Conservation (phyloP, 2,797 vertebrate genomes). For the Malurus leucopterus region DNA sequence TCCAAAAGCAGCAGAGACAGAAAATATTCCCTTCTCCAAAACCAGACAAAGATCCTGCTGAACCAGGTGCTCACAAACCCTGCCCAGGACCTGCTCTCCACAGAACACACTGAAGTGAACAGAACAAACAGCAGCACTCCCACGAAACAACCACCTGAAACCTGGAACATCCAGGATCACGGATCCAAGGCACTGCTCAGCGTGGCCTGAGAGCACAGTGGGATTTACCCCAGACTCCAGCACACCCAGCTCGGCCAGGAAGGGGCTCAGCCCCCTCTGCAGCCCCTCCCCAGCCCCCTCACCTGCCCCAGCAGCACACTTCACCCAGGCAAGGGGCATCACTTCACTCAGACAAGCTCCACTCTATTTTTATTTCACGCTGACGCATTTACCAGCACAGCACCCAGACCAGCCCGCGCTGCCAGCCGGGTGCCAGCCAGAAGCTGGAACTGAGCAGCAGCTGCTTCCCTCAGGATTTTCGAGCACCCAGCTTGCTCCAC, state of each 20-base stretch:
- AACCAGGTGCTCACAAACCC: not conserved
- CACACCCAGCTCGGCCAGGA: not conserved
- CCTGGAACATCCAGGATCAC: not conserved
- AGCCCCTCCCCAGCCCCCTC: not conserved
- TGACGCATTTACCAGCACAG: not conserved
- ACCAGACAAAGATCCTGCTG: not conserved
- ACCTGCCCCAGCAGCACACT: not conserved
- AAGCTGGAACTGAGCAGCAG: not conserved
- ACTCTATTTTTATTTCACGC: not conserved
- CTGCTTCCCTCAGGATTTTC: not conserved
- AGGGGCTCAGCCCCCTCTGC: not conserved
- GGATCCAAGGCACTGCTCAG: not conserved
- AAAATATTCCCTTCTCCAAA: not conserved
- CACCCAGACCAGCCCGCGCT: not conserved
- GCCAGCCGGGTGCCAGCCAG: not conserved
- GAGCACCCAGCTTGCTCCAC: rapidly evolving
- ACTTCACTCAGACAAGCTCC: not conserved
- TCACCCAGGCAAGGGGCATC: not conserved
- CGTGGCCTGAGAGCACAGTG: not conserved
- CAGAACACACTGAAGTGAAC: not conserved
- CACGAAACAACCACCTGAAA: not conserved
- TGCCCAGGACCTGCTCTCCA: not conserved
- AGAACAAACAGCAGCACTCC: not conserved
- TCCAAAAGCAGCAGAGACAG: not conserved
- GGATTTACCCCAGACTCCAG: not conserved